phyloP scores from a whole-genome alignment of 2,797 vertebrate species.

The Acrossocheilus wenchowensis region DNA sequence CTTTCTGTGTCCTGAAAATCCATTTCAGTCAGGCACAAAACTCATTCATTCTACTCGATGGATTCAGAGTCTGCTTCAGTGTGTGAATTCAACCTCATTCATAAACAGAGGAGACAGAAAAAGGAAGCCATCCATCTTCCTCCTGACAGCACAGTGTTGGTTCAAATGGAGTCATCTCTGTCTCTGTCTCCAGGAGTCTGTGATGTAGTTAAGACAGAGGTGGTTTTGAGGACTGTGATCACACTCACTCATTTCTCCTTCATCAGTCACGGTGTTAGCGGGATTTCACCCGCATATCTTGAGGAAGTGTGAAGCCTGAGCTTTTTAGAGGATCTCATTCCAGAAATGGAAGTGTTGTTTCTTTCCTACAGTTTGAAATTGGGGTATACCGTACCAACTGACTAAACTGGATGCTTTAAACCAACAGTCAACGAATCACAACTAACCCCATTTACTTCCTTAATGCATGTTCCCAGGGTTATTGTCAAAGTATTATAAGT shows the following conservation, averaged over 20 bases:
- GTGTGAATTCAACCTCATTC: constrained; percentile 3
- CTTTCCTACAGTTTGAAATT: constrained; percentile 1
- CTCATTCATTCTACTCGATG: constrained; percentile 6
- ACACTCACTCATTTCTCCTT: constrained; percentile 22
- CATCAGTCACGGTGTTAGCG: not conserved
- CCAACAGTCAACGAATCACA: not conserved
- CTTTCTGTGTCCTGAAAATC: not conserved
- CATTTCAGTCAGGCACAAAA: not conserved
- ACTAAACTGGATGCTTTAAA: not conserved
- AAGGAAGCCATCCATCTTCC: constrained; percentile 34
- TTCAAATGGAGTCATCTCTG: constrained; percentile 23
- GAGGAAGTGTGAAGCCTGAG: constrained; percentile 17
- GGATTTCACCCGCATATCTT: not conserved
- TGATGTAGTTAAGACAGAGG: constrained; percentile 8
- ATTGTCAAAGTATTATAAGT: not conserved
- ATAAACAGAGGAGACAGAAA: constrained; percentile 21
- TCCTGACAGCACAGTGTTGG: constrained; percentile 3
- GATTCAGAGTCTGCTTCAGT: not conserved
- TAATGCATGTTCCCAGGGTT: not conserved
- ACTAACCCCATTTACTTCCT: not conserved
- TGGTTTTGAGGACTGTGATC: constrained; percentile 42
- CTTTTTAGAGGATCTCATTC: constrained; percentile 14
- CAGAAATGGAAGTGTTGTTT: constrained; percentile 23
- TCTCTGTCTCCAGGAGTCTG: constrained; percentile 24
- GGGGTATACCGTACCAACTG: not conserved